Base-by-base conservation (phyloP, 2,797 vertebrate species). In the Triplophysa bombifrons region DNA sequence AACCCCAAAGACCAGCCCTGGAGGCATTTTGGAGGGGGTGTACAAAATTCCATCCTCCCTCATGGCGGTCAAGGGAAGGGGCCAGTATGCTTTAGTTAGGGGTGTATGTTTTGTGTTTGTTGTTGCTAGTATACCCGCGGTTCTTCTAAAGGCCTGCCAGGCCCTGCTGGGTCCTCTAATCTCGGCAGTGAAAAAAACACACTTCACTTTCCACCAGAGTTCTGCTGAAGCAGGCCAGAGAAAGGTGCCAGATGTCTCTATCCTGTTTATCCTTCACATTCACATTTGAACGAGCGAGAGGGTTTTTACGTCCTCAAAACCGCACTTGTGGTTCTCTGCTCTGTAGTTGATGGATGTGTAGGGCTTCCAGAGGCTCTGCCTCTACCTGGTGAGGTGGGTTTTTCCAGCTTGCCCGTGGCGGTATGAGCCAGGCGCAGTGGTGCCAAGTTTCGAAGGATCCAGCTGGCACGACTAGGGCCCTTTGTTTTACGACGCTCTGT, bases 401-500 rank as follows among this genome's bases (percentile, higher is more conserved):
- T 75, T 68, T 74, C 69, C 53, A 65, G 27, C 63, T 61, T 53
- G 34, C 72, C 48, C 11, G 34, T 66, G 25, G 55, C 41, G 22
- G 38, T 30, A 60, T 72, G 46, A 70, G 63, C 53, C 72, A 51
- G 30, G 51, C 48, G 13, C 60, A 69, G 78, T 82, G 41, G 87
- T 90, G 90, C 91, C 91, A 92, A 91, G 91, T 89, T 83, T 88
- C n/a, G 87, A 85, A 88, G 83, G 87, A 85, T 91, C 92, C 91
- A 94, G 91, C 90, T 93, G 91, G 93, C 92, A 88, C 87, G 80
- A 82, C 83, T 83, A 88, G 80, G 79, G 81, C 84, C 86, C 89
- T 91, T 91, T 92, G 90, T 93, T 89, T 85, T 89, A 84, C 87
- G 76, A 53, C 74, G 80, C 84, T 91, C 85, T 87, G 86, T 84